These are phyloP conservation scores for Synergus laeviventris DNA, from an alignment of 2,888 invertebrate species.

Conservation along the genomic window DNA sequence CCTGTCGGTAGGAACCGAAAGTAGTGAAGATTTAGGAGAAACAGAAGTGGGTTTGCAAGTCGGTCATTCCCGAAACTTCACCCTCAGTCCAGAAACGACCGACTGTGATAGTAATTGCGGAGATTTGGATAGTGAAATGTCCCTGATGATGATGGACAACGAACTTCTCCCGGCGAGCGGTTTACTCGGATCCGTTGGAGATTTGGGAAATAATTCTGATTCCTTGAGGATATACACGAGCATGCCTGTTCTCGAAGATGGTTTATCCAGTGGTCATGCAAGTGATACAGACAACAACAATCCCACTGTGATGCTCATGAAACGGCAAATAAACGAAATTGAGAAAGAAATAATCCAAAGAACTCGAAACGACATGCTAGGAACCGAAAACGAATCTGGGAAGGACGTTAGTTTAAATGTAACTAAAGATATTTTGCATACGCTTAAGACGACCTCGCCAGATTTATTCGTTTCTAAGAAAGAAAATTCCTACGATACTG, in stretches of 20 bases:
- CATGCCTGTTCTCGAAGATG: conserved; percentile 96
- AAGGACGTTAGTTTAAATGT: conserved; percentile 68
- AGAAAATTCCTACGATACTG: conserved; percentile 70
- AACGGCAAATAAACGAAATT: conserved; percentile 85
- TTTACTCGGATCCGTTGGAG: conserved; percentile 76
- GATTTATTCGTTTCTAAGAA: conserved; percentile 73
- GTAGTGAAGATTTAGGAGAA: conserved; percentile 82
- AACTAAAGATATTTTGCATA: conserved; percentile 69
- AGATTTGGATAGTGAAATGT: conserved; percentile 91
- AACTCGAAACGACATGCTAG: conserved; percentile 76
- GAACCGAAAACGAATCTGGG: conserved; percentile 63
- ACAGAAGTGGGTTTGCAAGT: conserved; percentile 81
- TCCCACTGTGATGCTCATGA: conserved; percentile 82
- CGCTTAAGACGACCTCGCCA: conserved; percentile 69
- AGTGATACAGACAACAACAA: conserved; percentile 95
- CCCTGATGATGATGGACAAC: conserved; percentile 85
- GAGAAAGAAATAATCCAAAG: conserved; percentile 83
- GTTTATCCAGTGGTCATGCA: conserved; percentile 94
- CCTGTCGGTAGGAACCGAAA: conserved; percentile 80
- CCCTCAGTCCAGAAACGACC: conserved; percentile 93
- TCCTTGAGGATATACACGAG: conserved; percentile 83
- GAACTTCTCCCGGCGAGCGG: conserved; percentile 77
- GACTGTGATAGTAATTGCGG: conserved; percentile 93
- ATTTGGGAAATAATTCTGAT: conserved; percentile 80
- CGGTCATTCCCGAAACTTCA: conserved; percentile 89